A percentile compares a stretch with the other conserved stretches of the same genome.
These are phyloP conservation scores for Scolopax mira DNA, from an alignment of 2,113 vertebrate genomes.

Conservation along the genomic window DNA sequence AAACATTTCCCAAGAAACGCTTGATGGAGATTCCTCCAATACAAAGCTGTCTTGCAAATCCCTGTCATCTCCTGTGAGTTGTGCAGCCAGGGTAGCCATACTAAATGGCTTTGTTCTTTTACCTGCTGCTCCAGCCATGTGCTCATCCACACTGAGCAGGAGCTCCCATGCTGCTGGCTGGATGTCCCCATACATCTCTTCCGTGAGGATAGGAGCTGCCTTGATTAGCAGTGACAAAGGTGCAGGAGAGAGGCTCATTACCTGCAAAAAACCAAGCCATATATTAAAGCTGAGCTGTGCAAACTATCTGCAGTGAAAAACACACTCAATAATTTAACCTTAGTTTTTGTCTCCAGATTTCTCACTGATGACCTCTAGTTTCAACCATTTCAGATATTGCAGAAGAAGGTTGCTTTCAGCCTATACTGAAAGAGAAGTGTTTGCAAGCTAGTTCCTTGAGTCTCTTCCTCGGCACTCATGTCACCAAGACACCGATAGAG, in stretches of 20 bases:
- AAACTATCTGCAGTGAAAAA: background rate
- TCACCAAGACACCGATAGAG: background rate
- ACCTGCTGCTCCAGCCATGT: slow-evolving; percentile 98
- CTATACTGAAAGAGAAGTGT: background rate
- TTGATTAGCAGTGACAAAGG: slow-evolving; percentile 95
- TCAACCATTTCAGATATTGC: background rate
- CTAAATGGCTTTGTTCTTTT: background rate
- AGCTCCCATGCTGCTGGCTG: slow-evolving; percentile 98
- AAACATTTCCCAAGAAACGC: background rate
- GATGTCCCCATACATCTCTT: slow-evolving; percentile 98
- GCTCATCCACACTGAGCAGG: slow-evolving; percentile 94
- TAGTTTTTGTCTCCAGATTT: background rate
- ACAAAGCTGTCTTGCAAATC: background rate
- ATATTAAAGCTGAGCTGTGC: background rate
- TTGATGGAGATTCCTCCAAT: background rate
- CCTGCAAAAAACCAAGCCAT: slow-evolving; percentile 69
- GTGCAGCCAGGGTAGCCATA: background rate
- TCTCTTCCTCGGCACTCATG: background rate
- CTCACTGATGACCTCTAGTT: background rate
- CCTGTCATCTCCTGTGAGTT: background rate
- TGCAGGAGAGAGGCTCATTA: slow-evolving; percentile 96
- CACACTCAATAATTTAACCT: background rate
- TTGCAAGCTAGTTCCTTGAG: background rate
- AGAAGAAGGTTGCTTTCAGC: background rate
- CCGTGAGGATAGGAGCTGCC: slow-evolving; percentile 92